phyloP scores from a whole-genome alignment of 2,113 vertebrate species.

The Scomber colias region DNA sequence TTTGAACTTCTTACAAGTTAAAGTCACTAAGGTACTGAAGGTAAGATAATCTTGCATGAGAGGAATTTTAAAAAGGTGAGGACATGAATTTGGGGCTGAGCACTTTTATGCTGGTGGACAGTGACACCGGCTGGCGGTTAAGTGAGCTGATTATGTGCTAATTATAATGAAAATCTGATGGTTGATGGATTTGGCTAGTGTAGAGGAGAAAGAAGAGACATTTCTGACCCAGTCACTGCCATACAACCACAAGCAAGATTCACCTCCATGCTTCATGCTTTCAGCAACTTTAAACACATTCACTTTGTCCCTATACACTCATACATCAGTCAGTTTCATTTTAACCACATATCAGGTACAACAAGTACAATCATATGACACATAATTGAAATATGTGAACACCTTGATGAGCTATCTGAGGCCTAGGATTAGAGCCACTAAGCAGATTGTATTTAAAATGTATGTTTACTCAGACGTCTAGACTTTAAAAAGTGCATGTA shows the following conservation, averaged over 20 bases:
- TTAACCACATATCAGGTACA: too few relatives aligned
- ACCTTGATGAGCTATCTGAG: too few relatives aligned
- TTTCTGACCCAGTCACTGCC: not conserved
- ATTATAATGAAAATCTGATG: not conserved
- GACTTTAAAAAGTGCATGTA: too few relatives aligned
- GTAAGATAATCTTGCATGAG: too few relatives aligned
- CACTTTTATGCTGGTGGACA: conserved; percentile 13
- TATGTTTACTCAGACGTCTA: too few relatives aligned
- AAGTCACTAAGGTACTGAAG: not conserved
- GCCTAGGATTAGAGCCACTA: too few relatives aligned
- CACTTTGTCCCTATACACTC: too few relatives aligned
- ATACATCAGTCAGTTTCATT: too few relatives aligned
- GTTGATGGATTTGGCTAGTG: too few relatives aligned
- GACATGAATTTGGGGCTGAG: not conserved
- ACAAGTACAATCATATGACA: too few relatives aligned
- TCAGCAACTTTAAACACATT: not conserved
- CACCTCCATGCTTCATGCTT: not conserved
- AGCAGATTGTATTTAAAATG: too few relatives aligned
- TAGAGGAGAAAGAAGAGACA: not conserved
- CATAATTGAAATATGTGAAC: too few relatives aligned
- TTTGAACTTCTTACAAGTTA: not conserved
- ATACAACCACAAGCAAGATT: not conserved
- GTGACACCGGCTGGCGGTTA: conserved; percentile 62
- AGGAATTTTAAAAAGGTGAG: not conserved
- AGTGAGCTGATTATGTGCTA: not conserved